These are phyloP conservation scores for Nanorana parkeri DNA, from an alignment of 2,113 vertebrate genomes.

Conservation along the genomic window DNA sequence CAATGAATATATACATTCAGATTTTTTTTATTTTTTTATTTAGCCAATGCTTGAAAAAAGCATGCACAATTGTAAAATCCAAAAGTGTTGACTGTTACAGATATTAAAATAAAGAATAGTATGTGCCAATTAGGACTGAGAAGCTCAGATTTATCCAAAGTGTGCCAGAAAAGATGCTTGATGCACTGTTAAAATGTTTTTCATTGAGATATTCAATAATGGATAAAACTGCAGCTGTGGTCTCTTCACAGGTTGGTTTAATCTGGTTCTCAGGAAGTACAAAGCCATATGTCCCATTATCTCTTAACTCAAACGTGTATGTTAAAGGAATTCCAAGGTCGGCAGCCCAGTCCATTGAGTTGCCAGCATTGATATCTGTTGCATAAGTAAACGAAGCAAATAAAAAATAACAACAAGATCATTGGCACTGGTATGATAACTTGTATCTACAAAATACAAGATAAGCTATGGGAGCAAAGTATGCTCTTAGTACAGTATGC, in stretches of 20 bases:
- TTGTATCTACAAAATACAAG: no score
- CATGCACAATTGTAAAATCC: no score
- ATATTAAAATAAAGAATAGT: constrained; percentile 18
- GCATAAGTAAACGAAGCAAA: not conserved
- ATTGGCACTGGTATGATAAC: no score
- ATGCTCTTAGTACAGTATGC: no score
- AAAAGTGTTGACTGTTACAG: no score
- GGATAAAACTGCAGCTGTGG: constrained; percentile 76
- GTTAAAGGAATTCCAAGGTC: constrained; percentile 76
- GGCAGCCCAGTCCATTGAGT: constrained; percentile 82
- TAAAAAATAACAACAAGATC: not conserved
- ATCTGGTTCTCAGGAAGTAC: constrained; percentile 79
- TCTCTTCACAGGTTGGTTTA: constrained; percentile 83
- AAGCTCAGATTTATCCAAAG: constrained; percentile 30
- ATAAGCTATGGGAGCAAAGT: no score
- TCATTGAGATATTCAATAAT: constrained; percentile 77
- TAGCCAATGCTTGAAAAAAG: no score
- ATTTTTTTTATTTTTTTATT: no score
- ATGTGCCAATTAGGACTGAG: constrained; percentile 10
- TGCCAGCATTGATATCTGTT: constrained; percentile 80
- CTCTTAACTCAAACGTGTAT: constrained; percentile 86
- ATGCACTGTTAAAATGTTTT: constrained; percentile 64
- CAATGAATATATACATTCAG: no score
- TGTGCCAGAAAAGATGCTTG: constrained; percentile 8
- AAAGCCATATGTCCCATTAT: constrained; percentile 74